Conservation (phyloP, 2,888 invertebrate genomes). For the Eilema sororculum region DNA sequence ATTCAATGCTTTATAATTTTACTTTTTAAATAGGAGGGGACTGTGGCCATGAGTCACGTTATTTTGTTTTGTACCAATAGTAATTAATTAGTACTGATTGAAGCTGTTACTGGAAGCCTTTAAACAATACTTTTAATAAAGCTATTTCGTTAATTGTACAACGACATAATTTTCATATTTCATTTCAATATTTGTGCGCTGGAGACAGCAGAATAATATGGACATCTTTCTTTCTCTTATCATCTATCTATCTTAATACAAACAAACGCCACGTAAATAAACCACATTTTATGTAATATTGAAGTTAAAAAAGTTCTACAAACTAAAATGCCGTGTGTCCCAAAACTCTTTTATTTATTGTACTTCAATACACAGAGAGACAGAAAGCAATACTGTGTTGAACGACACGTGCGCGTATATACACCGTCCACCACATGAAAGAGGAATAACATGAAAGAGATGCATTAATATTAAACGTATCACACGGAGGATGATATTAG, state of each 20-base stretch:
- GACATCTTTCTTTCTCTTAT: too few species aligned
- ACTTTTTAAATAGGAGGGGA: constrained; percentile 2
- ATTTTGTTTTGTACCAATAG: not conserved
- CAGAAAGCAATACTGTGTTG: constrained; percentile 56
- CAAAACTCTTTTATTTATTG: constrained; percentile 50
- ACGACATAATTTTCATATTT: too few species aligned
- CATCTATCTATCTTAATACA: too few species aligned
- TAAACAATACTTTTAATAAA: not conserved
- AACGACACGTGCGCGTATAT: constrained; percentile 50
- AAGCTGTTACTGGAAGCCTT: not conserved
- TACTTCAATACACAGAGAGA: constrained; percentile 37
- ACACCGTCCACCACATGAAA: constrained; percentile 44
- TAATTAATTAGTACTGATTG: not conserved
- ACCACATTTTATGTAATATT: not conserved
- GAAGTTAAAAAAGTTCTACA: constrained; percentile 6
- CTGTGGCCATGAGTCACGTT: not conserved
- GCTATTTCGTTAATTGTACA: too few species aligned
- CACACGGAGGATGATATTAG: constrained; percentile 1
- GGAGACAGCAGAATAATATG: too few species aligned
- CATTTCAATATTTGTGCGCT: too few species aligned
- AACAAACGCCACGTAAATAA: too few species aligned
- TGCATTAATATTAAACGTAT: constrained; percentile 7
- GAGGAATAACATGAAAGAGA: constrained; percentile 26
- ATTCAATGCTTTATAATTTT: constrained; percentile 20
- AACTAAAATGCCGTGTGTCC: constrained; percentile 28